A percentile compares a stretch with the other conserved stretches of the same genome.
Evolutionary conservation across 2,797 vertebrate genomes (phyloP).

Genomic region (Remorina albescens): DNA sequence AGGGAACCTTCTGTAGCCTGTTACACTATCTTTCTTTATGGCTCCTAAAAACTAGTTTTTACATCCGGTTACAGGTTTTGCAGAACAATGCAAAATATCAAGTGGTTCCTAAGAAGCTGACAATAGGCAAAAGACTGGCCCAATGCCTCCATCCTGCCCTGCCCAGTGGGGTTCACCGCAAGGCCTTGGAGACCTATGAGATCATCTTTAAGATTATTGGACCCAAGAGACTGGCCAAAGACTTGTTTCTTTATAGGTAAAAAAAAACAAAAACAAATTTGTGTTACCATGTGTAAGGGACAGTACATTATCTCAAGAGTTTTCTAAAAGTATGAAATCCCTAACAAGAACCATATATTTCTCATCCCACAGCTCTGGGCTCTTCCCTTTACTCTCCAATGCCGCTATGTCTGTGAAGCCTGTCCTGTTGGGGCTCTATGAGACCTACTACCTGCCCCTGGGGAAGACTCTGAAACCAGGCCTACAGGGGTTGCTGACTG

Average conservation of each 20-base stretch:
- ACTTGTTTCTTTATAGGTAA: slow-evolving; percentile 99
- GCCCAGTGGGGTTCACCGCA: slow-evolving; percentile 97
- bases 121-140: slow-evolving; percentile 95
- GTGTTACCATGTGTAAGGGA: not conserved
- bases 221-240: slow-evolving; percentile 96
- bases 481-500: slow-evolving; percentile 96
- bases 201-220: slow-evolving; percentile 99
- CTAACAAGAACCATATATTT: not conserved
- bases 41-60: not conserved
- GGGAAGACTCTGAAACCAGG: slow-evolving; percentile 98
- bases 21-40: not conserved
- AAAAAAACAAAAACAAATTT: too few species aligned
- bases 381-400: slow-evolving; percentile 98
- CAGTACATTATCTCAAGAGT: not conserved
- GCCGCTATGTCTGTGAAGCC: slow-evolving; percentile 99
- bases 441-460: slow-evolving; percentile 96
- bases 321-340: not conserved
- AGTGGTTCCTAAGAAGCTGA: slow-evolving; percentile 97
- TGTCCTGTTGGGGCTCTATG: slow-evolving; percentile 94
- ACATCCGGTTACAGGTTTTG: slow-evolving; percentile 86
- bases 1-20: too few species aligned
- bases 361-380: slow-evolving; percentile 87
- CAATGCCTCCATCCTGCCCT: slow-evolving; percentile 98
- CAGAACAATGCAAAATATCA: slow-evolving; percentile 99
- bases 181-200: slow-evolving; percentile 98